phyloP scores from a whole-genome alignment of 2,888 invertebrate genomes.

The Hirtodrosophila confusa region DNA sequence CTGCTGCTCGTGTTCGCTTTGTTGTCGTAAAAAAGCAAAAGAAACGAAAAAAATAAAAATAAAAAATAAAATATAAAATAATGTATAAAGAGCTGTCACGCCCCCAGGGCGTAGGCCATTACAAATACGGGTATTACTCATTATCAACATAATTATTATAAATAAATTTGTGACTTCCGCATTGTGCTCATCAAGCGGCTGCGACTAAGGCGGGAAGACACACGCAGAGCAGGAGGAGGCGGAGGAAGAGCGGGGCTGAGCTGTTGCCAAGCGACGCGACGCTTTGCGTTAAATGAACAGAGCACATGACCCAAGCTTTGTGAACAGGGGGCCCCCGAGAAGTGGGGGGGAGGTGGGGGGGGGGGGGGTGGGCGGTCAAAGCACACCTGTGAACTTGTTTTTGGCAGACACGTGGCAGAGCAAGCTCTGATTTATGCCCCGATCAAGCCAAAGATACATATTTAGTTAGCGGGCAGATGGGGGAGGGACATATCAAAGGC shows the following conservation, averaged over 20 bases:
- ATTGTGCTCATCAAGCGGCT: slow-evolving; percentile 16
- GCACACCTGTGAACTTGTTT: too few species aligned
- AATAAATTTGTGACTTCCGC: slow-evolving; percentile 47
- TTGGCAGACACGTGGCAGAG: too few species aligned
- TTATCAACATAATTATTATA: slow-evolving; percentile 47
- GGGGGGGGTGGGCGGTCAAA: too few species aligned
- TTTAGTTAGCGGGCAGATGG: too few species aligned
- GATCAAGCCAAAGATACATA: too few species aligned
- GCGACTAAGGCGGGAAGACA: too few species aligned
- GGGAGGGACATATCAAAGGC: too few species aligned
- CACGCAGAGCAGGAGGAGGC: neutral
- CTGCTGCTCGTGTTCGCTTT: slow-evolving; percentile 5
- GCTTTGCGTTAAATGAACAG: neutral
- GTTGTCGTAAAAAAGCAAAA: slow-evolving; percentile 7
- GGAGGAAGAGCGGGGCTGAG: neutral
- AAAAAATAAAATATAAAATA: neutral
- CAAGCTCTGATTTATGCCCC: too few species aligned
- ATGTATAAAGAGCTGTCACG: neutral
- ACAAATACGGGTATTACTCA: slow-evolving; percentile 44
- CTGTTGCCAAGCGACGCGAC: slow-evolving; percentile 22
- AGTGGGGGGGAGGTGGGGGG: too few species aligned
- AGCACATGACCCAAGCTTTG: neutral
- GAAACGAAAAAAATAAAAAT: slow-evolving; percentile 3
- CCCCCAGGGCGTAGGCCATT: neutral
- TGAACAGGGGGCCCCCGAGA: neutral